These are phyloP conservation scores for Alouatta palliata DNA, from an alignment of 2,113 vertebrate species.

Conservation along the genomic window DNA sequence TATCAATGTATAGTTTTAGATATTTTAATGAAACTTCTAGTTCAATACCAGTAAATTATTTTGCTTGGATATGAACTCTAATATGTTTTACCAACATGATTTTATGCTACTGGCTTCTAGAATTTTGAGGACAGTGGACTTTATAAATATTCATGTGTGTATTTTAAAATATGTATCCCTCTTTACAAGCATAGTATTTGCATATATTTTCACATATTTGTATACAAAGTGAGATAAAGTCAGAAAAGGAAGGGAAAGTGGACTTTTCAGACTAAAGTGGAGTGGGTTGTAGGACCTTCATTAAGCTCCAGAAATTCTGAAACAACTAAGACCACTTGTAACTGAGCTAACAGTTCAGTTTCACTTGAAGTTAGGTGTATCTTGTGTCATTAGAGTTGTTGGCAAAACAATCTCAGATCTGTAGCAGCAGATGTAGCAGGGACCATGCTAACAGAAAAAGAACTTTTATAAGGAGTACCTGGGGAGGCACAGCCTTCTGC, in stretches of 20 bases:
- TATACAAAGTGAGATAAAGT: background rate
- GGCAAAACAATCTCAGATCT: background rate
- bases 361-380: background rate
- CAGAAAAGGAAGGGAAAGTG: background rate
- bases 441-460: background rate
- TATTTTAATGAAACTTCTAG: background rate
- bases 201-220: conserved; percentile 52
- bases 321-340: background rate
- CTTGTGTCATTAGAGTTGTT: background rate
- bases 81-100: background rate
- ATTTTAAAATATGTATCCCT: conserved; percentile 27
- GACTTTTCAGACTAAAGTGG: background rate
- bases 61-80: conserved; percentile 18
- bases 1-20: background rate
- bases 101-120: conserved; percentile 5
- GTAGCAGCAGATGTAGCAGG: background rate
- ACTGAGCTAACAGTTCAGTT: background rate
- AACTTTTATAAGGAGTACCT: too few relatives aligned
- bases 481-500: background rate
- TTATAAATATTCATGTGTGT: conserved; percentile 48
- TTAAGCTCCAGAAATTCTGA: background rate
- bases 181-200: conserved; percentile 14
- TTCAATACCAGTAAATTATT: background rate
- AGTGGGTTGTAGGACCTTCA: background rate
- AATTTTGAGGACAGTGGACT: conserved; percentile 21